phyloP scores from a whole-genome alignment of 2,888 invertebrate species.

The Heliconius cydno region DNA sequence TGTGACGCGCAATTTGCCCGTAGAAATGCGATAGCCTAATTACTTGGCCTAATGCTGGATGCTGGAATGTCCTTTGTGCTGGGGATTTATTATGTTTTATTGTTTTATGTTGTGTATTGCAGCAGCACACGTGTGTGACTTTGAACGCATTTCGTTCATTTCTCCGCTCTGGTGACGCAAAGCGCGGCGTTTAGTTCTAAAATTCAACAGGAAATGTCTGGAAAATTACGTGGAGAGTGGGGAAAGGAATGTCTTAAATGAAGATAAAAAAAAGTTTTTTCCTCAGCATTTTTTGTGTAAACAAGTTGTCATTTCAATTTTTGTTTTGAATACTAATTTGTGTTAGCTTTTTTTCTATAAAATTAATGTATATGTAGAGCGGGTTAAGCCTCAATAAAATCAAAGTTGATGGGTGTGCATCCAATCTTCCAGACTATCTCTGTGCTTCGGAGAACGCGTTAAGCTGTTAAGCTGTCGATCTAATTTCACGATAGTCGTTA shows the following conservation, averaged over 20 bases:
- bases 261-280: too few relatives aligned
- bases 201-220: too few relatives aligned
- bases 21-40: slow-evolving; percentile 32
- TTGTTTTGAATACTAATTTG: too few relatives aligned
- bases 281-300: too few relatives aligned
- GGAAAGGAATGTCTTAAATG: too few relatives aligned
- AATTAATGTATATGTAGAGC: neutral
- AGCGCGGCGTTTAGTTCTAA: too few relatives aligned
- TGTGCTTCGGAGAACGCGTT: slow-evolving; percentile 17
- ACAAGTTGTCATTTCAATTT: too few relatives aligned
- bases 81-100: neutral
- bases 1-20: slow-evolving; percentile 26
- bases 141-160: too few relatives aligned
- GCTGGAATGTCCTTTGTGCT: slow-evolving; percentile 6
- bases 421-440: slow-evolving; percentile 14
- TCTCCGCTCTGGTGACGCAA: too few relatives aligned
- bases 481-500: slow-evolving; percentile 15
- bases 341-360: too few relatives aligned
- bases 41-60: slow-evolving; percentile 26
- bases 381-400: neutral
- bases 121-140: too few relatives aligned
- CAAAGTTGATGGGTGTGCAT: slow-evolving; percentile 12
- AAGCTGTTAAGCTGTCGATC: slow-evolving; percentile 21
- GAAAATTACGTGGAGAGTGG: too few relatives aligned
- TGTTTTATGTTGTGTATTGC: neutral